Conservation (phyloP, 2,888 invertebrate genomes). For the Chrysolina oricalcia region DNA sequence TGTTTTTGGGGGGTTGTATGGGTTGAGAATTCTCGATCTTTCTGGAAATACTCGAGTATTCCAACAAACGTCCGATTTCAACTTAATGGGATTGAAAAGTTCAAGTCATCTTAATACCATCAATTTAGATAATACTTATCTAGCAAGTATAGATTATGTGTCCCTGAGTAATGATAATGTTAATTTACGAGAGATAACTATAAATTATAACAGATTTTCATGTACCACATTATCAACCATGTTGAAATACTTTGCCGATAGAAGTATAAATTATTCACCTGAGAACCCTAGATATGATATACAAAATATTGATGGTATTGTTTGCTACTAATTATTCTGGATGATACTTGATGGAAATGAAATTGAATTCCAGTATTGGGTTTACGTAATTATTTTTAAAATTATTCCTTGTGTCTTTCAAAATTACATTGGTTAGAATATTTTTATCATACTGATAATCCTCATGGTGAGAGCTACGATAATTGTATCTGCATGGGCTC, state of each 20-base stretch:
- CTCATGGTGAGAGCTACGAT: no score
- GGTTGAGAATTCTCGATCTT: not conserved
- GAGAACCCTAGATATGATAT: conserved; percentile 5
- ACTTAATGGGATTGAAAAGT: not conserved
- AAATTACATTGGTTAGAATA: no score
- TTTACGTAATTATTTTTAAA: not conserved
- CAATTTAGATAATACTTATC: conserved; percentile 11
- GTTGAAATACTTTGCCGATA: not conserved
- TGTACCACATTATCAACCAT: conserved; percentile 11
- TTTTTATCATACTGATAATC: no score
- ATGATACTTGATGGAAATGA: not conserved
- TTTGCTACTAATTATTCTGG: not conserved
- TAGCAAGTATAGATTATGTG: not conserved
- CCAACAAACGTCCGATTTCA: not conserved
- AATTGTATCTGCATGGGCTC: no score
- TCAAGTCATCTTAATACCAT: not conserved
- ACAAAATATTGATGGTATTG: conserved; percentile 15
- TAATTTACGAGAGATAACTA: not conserved
- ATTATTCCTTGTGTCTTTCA: no score
- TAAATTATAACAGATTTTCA: conserved; percentile 23
- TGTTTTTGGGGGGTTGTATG: not conserved
- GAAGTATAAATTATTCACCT: not conserved
- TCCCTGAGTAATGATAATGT: not conserved
- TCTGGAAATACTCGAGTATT: conserved; percentile 12
- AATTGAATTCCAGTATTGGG: not conserved